These are phyloP conservation scores for Drosophila kuntzei DNA, from an alignment of 2,888 invertebrate species.

Conservation along the genomic window DNA sequence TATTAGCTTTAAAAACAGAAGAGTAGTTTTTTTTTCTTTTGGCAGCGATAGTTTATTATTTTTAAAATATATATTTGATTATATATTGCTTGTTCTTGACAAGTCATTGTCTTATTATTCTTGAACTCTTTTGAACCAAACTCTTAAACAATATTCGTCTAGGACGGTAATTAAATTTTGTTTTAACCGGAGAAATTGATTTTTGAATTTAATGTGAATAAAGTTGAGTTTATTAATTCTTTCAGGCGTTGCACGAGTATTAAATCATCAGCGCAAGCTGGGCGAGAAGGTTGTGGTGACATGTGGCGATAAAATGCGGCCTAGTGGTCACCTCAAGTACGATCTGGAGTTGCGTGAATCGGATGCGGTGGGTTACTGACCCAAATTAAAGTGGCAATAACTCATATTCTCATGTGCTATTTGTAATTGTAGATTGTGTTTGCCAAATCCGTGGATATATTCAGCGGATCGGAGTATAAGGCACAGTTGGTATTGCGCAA, in stretches of 20 bases:
- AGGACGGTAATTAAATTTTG: constrained; percentile 23
- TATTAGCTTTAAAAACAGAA: too few relatives aligned
- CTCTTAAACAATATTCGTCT: background rate
- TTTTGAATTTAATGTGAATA: constrained; percentile 21
- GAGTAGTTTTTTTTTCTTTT: too few relatives aligned
- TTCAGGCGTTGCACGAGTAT: constrained; percentile 83
- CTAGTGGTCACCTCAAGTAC: constrained; percentile 83
- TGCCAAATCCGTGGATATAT: constrained; percentile 84
- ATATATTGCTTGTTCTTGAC: background rate
- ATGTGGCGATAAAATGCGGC: constrained; percentile 80
- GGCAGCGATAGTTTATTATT: too few relatives aligned
- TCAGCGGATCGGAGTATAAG: constrained; percentile 84
- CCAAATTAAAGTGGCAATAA: constrained; percentile 16
- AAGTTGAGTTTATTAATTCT: constrained; percentile 24
- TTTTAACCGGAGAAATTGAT: constrained; percentile 20
- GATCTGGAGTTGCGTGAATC: constrained; percentile 85
- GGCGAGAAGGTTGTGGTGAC: constrained; percentile 84
- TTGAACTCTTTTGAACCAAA: background rate
- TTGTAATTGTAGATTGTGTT: constrained; percentile 82
- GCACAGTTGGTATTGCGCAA: constrained; percentile 84
- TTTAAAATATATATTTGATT: background rate
- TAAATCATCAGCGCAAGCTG: constrained; percentile 81
- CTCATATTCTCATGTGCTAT: constrained; percentile 9
- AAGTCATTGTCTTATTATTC: background rate
- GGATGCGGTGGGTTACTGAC: constrained; percentile 78